phyloP scores from a whole-genome alignment of 2,888 invertebrate species.

The Synanthedon vespiformis region DNA sequence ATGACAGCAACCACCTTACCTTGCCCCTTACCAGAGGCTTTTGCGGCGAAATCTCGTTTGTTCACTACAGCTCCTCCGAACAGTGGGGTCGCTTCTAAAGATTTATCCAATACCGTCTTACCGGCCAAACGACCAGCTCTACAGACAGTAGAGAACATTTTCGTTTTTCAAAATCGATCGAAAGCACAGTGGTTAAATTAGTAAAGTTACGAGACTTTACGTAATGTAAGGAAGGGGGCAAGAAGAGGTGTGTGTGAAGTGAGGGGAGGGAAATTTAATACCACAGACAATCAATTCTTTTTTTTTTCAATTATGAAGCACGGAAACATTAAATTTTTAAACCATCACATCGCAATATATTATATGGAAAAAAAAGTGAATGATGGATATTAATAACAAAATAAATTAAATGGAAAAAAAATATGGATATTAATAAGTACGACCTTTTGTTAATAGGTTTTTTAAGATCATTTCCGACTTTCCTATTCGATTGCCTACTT shows the following conservation, averaged over 20 bases:
- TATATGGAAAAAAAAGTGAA: too few relatives aligned
- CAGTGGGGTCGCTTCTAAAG: constrained; percentile 67
- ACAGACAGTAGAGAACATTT: constrained; percentile 66
- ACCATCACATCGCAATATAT: too few relatives aligned
- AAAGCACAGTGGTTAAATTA: constrained; percentile 22
- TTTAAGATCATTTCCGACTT: too few relatives aligned
- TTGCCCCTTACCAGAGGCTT: constrained; percentile 26
- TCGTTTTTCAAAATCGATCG: constrained; percentile 36
- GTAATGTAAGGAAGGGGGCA: constrained; percentile 18
- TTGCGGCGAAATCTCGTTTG: constrained; percentile 59
- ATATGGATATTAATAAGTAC: too few relatives aligned
- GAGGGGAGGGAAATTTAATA: background rate
- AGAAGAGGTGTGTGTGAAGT: background rate
- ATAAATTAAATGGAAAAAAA: too few relatives aligned
- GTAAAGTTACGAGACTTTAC: constrained; percentile 38
- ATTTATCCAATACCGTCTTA: constrained; percentile 57
- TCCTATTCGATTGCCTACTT: too few relatives aligned
- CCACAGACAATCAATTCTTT: background rate
- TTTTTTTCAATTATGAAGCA: too few relatives aligned
- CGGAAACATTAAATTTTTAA: too few relatives aligned
- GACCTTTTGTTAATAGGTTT: too few relatives aligned
- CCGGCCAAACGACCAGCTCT: constrained; percentile 63
- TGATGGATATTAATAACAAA: too few relatives aligned
- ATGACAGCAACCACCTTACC: constrained; percentile 87
- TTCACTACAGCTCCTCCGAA: constrained; percentile 50